A percentile compares a stretch with the other conserved stretches of the same genome.
Conservation (phyloP, 2,888 invertebrate species). For the Luperina nickerlii region DNA sequence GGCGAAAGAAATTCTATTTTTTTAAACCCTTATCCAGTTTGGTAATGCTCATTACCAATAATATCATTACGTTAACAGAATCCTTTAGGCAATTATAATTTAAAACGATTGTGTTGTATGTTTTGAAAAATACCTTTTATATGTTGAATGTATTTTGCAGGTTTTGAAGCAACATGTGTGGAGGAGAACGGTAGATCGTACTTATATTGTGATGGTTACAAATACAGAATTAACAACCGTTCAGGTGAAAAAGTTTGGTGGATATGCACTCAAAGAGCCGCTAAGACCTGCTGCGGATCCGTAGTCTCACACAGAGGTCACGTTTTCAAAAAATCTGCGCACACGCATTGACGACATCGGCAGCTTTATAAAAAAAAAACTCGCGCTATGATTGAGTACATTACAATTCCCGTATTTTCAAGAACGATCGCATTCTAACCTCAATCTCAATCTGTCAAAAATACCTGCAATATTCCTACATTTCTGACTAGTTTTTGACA, state of each 20-base stretch:
- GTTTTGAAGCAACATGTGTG: constrained; percentile 10
- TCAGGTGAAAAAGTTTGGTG: constrained; percentile 53
- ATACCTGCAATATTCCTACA: background rate
- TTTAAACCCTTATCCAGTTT: no score
- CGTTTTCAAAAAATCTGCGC: constrained; percentile 35
- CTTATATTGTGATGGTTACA: constrained; percentile 52
- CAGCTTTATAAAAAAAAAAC: background rate
- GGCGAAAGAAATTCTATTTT: background rate
- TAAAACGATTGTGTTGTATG: background rate
- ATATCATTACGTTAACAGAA: background rate
- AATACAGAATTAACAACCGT: constrained; percentile 43
- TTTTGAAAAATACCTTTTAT: background rate
- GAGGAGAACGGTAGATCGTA: constrained; percentile 49
- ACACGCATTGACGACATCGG: constrained; percentile 26
- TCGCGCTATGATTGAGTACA: no score
- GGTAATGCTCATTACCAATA: background rate
- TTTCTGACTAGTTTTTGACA: background rate
- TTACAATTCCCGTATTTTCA: background rate
- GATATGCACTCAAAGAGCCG: constrained; percentile 45
- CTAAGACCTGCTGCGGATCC: constrained; percentile 37
- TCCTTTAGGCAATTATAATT: background rate
- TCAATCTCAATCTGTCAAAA: background rate
- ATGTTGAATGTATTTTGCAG: constrained; percentile 32
- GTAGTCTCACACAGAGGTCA: constrained; percentile 34
- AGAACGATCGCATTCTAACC: background rate